Evolutionary conservation across 2,888 invertebrate genomes (phyloP).

Genomic region (Drosophila macrothrix): DNA sequence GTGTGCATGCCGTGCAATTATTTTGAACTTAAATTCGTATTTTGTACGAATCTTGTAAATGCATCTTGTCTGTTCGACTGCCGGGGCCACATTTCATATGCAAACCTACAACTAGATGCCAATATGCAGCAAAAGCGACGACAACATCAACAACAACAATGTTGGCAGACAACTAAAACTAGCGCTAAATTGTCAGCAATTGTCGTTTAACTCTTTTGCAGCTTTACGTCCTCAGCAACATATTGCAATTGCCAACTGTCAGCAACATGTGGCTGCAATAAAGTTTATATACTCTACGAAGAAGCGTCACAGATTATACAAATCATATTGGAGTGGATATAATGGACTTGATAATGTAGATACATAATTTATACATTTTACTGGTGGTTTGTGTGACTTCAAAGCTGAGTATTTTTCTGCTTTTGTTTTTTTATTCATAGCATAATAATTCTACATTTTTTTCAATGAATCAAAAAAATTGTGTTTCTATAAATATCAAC

Average conservation of each 20-base stretch:
- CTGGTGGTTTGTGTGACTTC: not conserved
- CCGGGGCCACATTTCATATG: slow-evolving; percentile 66
- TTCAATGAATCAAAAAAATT: not conserved
- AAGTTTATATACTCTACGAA: not conserved
- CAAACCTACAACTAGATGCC: slow-evolving; percentile 50
- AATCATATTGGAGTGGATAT: not conserved
- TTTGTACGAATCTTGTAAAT: slow-evolving; percentile 81
- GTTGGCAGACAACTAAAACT: slow-evolving; percentile 38
- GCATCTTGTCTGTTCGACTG: slow-evolving; percentile 71
- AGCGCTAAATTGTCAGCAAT: slow-evolving; percentile 72
- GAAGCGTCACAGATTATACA: not conserved
- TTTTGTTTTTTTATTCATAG: not conserved
- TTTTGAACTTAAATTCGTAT: slow-evolving; percentile 82
- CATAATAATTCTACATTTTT: not conserved
- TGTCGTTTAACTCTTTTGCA: slow-evolving; percentile 51
- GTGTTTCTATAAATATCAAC: not conserved
- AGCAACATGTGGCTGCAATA: slow-evolving; percentile 38
- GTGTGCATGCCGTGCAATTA: slow-evolving; percentile 81
- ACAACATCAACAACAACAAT: slow-evolving; percentile 24
- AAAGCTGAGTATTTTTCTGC: not conserved
- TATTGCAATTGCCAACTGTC: slow-evolving; percentile 19
- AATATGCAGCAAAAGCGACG: slow-evolving; percentile 23
- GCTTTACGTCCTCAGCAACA: slow-evolving; percentile 36
- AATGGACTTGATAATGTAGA: not conserved
- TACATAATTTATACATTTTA: not conserved